A percentile compares a stretch with the other conserved stretches of the same genome.
Conservation (phyloP, 1,140 invertebrate genomes). For the Megathymus violae region DNA sequence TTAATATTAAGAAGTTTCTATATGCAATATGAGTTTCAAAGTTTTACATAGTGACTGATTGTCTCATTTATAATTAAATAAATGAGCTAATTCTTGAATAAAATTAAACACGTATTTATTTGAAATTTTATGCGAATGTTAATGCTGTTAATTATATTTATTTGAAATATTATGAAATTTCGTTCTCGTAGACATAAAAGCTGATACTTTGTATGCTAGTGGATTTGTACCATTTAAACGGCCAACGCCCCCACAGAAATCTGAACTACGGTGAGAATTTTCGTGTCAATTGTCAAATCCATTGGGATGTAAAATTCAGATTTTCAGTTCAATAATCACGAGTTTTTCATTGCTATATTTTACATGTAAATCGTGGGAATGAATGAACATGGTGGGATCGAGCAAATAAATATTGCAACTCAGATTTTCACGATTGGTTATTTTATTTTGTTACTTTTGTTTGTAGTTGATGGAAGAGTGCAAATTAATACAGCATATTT, state of each 20-base stretch:
- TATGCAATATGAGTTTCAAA: no score
- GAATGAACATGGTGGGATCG: not conserved
- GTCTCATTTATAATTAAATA: no score
- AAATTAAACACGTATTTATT: no score
- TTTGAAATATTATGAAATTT: no score
- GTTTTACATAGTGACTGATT: no score
- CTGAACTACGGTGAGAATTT: constrained; percentile 12
- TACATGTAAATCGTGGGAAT: constrained; percentile 16
- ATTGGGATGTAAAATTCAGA: constrained; percentile 22
- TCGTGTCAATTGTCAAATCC: constrained; percentile 10
- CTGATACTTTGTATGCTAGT: no score
- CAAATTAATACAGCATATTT: not conserved
- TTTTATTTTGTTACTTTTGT: not conserved
- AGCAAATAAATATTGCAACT: constrained; percentile 3
- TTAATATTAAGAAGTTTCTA: no score
- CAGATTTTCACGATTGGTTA: not conserved
- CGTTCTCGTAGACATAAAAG: no score
- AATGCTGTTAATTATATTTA: no score
- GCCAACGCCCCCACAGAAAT: not conserved
- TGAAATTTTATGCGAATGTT: no score
- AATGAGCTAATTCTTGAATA: no score
- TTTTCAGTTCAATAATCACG: constrained; percentile 28
- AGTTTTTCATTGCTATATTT: constrained; percentile 13
- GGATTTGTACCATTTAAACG: no score
- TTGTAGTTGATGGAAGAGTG: not conserved